phyloP scores from a whole-genome alignment of 2,113 vertebrate genomes.

The Halcyon malimbica region DNA sequence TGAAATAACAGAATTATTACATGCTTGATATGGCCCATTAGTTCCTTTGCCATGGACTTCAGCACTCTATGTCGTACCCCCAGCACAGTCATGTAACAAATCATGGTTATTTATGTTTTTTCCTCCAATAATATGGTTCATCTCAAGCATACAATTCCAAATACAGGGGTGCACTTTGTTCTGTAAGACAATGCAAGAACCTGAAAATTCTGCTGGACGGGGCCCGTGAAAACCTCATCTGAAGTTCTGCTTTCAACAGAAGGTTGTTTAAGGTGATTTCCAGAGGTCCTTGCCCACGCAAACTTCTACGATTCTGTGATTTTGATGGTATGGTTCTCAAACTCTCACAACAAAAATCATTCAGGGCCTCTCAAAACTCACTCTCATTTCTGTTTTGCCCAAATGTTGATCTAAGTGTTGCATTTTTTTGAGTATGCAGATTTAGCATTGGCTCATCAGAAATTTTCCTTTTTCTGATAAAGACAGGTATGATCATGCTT shows the following conservation, averaged over 20 bases:
- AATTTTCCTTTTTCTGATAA: background rate
- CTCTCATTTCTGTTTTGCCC: background rate
- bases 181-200: background rate
- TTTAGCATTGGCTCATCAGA: background rate
- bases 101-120: background rate
- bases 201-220: background rate
- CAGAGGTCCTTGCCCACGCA: background rate
- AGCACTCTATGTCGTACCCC: accelerated
- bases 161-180: background rate
- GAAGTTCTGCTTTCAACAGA: background rate
- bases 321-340: background rate
- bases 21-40: background rate
- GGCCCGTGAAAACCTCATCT: background rate
- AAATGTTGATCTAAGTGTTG: background rate
- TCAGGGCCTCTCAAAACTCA: background rate
- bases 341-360: background rate
- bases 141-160: background rate
- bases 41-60: background rate
- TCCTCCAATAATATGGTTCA: background rate
- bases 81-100: background rate
- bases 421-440: background rate
- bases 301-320: background rate
- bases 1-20: background rate
- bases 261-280: background rate
- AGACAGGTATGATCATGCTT: background rate